These are phyloP conservation scores for Priocnemis perturbator DNA, from an alignment of 2,888 invertebrate species.

Conservation along the genomic window DNA sequence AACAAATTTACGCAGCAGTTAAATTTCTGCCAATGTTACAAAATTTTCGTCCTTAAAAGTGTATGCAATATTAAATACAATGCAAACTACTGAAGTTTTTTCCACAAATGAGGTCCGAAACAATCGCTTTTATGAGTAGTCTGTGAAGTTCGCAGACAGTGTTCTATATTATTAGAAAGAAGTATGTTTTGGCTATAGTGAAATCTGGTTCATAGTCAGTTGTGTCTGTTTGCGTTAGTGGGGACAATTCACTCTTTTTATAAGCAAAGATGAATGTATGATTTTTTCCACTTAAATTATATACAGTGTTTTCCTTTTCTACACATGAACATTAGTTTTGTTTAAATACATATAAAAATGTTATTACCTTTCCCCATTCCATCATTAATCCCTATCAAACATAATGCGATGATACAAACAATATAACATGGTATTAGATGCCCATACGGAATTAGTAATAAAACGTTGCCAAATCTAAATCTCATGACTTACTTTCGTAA, in stretches of 20 bases:
- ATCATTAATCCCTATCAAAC: slow-evolving; percentile 8
- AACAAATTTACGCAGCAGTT: slow-evolving; percentile 5
- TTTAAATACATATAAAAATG: slow-evolving; percentile 21
- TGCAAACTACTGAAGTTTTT: slow-evolving; percentile 13
- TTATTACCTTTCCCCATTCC: slow-evolving; percentile 16
- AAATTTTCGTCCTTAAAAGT: not conserved
- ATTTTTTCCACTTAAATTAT: slow-evolving; percentile 63
- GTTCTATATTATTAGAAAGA: slow-evolving; percentile 47
- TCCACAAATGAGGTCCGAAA: slow-evolving; percentile 24
- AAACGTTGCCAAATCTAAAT: too few species aligned
- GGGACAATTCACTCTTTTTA: slow-evolving; percentile 73
- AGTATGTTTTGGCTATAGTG: slow-evolving; percentile 47
- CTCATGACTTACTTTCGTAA: too few species aligned
- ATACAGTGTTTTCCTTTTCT: slow-evolving; percentile 58
- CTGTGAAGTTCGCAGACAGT: slow-evolving; percentile 31
- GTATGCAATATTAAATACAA: not conserved
- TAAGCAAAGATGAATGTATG: slow-evolving; percentile 70
- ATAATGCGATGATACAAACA: not conserved
- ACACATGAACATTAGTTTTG: slow-evolving; percentile 37
- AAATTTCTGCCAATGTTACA: not conserved
- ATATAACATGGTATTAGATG: too few species aligned
- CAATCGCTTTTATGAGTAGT: slow-evolving; percentile 28
- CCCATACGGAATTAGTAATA: too few species aligned
- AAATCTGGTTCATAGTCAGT: slow-evolving; percentile 58
- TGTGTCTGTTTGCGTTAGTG: slow-evolving; percentile 58